Evolutionary conservation across 2,888 invertebrate genomes (phyloP), one percentile per base, ranked within the genome.

Genomic region (Brenthis ino): DNA sequence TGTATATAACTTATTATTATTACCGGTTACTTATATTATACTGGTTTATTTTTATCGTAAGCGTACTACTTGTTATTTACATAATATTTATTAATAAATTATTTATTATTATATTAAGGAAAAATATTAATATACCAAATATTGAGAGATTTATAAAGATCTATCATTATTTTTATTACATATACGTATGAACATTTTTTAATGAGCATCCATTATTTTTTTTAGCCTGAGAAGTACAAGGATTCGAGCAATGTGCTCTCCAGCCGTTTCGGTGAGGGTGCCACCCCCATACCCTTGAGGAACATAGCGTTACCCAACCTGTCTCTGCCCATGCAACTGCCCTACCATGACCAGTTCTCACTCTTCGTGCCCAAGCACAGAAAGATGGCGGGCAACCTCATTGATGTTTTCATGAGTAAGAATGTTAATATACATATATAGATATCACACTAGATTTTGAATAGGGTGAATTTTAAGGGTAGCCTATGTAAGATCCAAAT

Each of bases 331-430:
- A 87, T 95, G 93, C 84, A 94, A 77, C 87, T 96, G 78, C 91
- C 93, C 3, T 94, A 95, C 73, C 93, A 95, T 24, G 95, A 94
- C 3, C 93, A 94, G 77, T 96, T 96, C 88, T 96, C 96, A 0
- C 90, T 96, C 28, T 96, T 96, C 82, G 93, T 96, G 72, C 95
- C 95, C 1, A 90, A 90, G 65, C 96, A 96, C 85, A 93, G 96
- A 2, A 83, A 85, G 74, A 94, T 96, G 85, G 96, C 96, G 0
- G 94, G 89, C 0, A 93, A 93, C 6, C 94, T 96, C 6, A 95
- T 96, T 70, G 94, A 95, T 71, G 93, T 96, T 58, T 95, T 96
- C 69, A 89, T 96, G 93, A 93, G 95, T 94, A 79, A 83, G 88
- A 76, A 24, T 43, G 11, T 11, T 28, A 28, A 28, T 28, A 28